A percentile compares a stretch with the other conserved stretches of the same genome.
These are phyloP conservation scores for Ispidina lecontei DNA, from an alignment of 2,797 vertebrate genomes.

Conservation along the genomic window DNA sequence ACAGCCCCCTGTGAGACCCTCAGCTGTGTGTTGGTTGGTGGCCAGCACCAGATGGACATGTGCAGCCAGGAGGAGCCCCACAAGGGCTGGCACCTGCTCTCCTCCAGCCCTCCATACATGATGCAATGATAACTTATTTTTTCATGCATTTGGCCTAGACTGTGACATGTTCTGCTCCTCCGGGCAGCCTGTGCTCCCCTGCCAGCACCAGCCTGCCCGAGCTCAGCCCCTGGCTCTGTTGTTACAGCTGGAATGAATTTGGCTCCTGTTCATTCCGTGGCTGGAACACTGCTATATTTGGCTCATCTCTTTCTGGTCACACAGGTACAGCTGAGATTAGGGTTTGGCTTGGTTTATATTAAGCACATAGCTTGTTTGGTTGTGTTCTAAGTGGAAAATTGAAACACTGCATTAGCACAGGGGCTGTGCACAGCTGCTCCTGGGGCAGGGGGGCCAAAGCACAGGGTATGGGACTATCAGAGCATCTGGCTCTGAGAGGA, in stretches of 20 bases:
- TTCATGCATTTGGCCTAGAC: neutral
- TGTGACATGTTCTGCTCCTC: neutral
- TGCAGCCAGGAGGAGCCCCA: neutral
- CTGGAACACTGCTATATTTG: neutral
- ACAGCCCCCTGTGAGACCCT: neutral
- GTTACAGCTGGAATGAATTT: neutral
- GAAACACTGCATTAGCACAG: neutral
- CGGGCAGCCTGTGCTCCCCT: neutral
- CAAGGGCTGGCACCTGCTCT: slow-evolving; percentile 1
- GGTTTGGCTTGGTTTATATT: neutral
- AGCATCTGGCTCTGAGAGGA: neutral
- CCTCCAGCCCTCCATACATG: rapidly evolving
- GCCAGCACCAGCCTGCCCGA: neutral
- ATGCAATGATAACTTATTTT: neutral
- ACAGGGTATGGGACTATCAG: rapidly evolving
- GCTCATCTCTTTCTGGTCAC: neutral
- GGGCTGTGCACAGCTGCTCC: neutral
- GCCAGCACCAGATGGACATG: neutral
- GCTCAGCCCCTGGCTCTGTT: neutral
- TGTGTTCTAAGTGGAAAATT: neutral
- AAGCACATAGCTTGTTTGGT: neutral
- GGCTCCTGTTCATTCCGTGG: neutral
- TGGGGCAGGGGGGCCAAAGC: neutral
- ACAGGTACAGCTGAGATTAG: neutral
- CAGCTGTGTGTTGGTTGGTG: rapidly evolving